A percentile compares a stretch with the other conserved stretches of the same genome.
These are phyloP conservation scores for Ovibos moschatus DNA, from an alignment of 2,113 vertebrate genomes.

Conservation along the genomic window DNA sequence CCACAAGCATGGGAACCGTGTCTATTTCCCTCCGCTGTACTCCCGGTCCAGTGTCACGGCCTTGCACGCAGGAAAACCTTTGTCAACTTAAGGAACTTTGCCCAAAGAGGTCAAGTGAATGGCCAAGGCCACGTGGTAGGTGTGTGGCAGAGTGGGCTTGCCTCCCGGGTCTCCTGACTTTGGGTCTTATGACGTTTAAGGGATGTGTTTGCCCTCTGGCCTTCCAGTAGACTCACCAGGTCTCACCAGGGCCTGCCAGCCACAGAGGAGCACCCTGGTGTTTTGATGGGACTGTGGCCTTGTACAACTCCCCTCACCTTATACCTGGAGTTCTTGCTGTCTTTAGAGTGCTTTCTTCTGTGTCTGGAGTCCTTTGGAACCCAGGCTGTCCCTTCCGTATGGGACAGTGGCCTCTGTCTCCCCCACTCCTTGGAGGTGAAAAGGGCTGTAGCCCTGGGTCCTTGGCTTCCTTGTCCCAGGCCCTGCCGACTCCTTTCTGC, in stretches of 20 bases:
- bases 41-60: background rate
- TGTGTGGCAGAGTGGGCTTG: background rate
- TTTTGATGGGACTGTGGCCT: background rate
- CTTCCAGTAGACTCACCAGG: background rate
- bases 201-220: too few species aligned
- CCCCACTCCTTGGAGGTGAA: background rate
- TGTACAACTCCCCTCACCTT: fast-evolving
- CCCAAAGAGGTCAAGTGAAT: background rate
- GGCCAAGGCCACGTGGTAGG: background rate
- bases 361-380: background rate
- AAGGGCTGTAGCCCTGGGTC: background rate
- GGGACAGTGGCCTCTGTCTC: background rate
- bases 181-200: background rate
- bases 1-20: fast-evolving
- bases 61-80: background rate
- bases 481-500: background rate
- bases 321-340: background rate
- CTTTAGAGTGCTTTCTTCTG: background rate
- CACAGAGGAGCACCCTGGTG: background rate
- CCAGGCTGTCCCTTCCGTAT: background rate
- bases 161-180: background rate
- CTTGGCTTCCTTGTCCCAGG: background rate
- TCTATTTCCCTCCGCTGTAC: background rate
- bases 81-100: background rate
- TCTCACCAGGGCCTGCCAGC: background rate